Evolutionary conservation across 1,140 invertebrate species (phyloP), one percentile per base, ranked within the genome.

Genomic region (Pachypeltis micranthus): DNA sequence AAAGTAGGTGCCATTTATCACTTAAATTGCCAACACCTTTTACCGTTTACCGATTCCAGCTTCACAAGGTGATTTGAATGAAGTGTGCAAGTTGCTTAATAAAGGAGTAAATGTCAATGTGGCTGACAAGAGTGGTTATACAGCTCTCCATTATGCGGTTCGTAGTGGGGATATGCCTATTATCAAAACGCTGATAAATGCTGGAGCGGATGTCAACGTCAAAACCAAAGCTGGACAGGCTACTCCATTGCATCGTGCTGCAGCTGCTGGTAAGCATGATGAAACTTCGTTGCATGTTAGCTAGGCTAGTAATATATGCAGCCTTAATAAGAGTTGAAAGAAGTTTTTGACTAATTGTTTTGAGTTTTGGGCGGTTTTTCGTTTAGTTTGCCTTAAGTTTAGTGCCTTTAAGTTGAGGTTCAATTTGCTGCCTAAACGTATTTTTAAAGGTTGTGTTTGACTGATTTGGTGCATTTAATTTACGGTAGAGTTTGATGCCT

Each of bases 81-180:
- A 80, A 67, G 77, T 90, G 1, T 69, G 75, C 62, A 70, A 70
- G 19, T 74, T 87, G 44, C 74, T 88, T 31, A 68, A 71, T 24
- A 81, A 81, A 70, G 81, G 83, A 34, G 65, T 65, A 24, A 63
- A 69, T 2, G 57, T 69, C 67, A 72, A 78, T 69, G 61, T 65
- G 19, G 67, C 71, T 65, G 87, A 89, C 73, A 76, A 80, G 62
- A 78, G 81, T 67, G 88, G 88, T 24, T 91, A 90, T 69, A 88
- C 83, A 54, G 83, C 87, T 62, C 71, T 92, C 67, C 91, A 95
- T 74, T 94, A 95, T 80, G 89, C 90, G 21, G 84, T 88, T 39
- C 80, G 91, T 44, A 85, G 82, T 74, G 90, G 90, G 19, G 80
- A 90, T 69, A 69, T 78, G 12, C 72, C 82, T 58, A 79, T 88